These are phyloP conservation scores for Melipona quadrifasciata DNA, from an alignment of 1,140 invertebrate genomes.

Conservation along the genomic window DNA sequence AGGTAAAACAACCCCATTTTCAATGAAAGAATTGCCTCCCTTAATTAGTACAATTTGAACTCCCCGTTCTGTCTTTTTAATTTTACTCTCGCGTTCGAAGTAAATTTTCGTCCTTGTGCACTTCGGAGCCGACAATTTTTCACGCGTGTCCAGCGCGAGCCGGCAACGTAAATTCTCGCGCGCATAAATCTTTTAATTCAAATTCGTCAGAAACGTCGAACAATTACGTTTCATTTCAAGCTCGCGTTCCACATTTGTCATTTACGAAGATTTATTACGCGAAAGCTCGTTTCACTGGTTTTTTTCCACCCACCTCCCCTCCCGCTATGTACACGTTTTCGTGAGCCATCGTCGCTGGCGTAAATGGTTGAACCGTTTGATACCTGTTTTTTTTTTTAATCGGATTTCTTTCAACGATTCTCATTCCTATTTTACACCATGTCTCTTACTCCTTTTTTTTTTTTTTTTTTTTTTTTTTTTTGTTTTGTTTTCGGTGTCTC, in stretches of 20 bases:
- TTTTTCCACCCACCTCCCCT: background rate
- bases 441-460: background rate
- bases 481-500: constrained; percentile 24
- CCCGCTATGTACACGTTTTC: background rate
- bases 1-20: background rate
- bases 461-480: no score
- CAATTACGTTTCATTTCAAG: constrained; percentile 1
- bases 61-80: background rate
- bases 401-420: constrained; percentile 34
- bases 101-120: background rate
- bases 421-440: background rate
- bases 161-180: background rate
- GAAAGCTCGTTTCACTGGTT: background rate
- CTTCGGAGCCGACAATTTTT: background rate
- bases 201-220: background rate
- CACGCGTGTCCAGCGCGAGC: background rate
- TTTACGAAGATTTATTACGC: background rate
- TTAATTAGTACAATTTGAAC: background rate
- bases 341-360: background rate
- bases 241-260: background rate
- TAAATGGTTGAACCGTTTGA: constrained; percentile 33
- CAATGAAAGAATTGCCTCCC: background rate
- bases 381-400: constrained; percentile 35
- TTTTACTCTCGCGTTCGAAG: background rate
- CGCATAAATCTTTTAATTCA: background rate